phyloP scores from a whole-genome alignment of 1,140 invertebrate species.

The Helicoverpa zea region DNA sequence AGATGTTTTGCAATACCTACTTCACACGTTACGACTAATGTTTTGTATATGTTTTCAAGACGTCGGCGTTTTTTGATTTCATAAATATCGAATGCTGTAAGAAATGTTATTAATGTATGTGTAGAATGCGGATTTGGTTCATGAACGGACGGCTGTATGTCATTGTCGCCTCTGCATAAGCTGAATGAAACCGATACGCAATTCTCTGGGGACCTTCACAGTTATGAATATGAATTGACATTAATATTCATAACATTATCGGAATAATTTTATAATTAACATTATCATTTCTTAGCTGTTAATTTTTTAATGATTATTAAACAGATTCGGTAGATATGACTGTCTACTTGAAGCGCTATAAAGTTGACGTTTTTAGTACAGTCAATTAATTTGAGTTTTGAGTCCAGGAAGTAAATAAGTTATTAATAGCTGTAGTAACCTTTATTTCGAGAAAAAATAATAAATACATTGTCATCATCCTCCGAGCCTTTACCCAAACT shows the following conservation, averaged over 20 bases:
- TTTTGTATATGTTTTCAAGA: too few relatives aligned
- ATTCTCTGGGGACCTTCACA: slow-evolving; percentile 31
- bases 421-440: too few relatives aligned
- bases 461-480: too few relatives aligned
- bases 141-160: slow-evolving; percentile 24
- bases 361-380: too few relatives aligned
- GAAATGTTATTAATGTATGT: neutral
- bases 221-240: slow-evolving; percentile 30
- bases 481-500: too few relatives aligned
- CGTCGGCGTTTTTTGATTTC: too few relatives aligned
- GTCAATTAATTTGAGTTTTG: too few relatives aligned
- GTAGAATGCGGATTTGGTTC: slow-evolving; percentile 31
- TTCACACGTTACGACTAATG: too few relatives aligned
- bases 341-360: neutral
- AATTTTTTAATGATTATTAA: neutral
- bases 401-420: too few relatives aligned
- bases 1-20: too few relatives aligned
- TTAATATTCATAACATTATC: slow-evolving; percentile 10
- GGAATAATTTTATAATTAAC: slow-evolving; percentile 10
- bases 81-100: neutral
- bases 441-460: too few relatives aligned
- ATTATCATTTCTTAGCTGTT: slow-evolving; percentile 6
- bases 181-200: slow-evolving; percentile 37
- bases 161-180: slow-evolving; percentile 35
- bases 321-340: neutral